Conservation (phyloP, 2,797 vertebrate genomes). For the Sarcoramphus papa region DNA sequence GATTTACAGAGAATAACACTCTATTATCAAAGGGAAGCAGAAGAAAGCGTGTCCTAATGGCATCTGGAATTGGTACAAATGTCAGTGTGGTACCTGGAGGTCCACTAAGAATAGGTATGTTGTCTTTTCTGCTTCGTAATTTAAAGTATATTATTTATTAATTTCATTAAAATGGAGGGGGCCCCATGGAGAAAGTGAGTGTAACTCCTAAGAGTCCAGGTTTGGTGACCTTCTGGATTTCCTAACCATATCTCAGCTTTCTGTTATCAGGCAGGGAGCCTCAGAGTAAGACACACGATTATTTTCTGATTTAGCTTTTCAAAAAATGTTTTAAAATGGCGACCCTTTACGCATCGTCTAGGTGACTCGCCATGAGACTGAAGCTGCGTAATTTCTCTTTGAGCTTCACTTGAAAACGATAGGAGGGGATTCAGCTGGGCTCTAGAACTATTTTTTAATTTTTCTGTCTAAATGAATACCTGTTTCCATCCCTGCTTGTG, state of each 20-base stretch:
- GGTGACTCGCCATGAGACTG: background rate
- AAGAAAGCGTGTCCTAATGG: constrained; percentile 78
- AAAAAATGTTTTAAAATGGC: background rate
- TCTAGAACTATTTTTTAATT: background rate
- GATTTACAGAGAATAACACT: background rate
- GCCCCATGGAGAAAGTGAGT: background rate
- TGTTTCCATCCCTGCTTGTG: background rate
- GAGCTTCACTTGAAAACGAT: background rate
- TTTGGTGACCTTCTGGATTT: background rate
- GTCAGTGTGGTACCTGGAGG: constrained; percentile 73
- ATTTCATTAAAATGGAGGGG: background rate
- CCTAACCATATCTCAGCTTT: background rate
- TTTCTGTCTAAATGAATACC: background rate
- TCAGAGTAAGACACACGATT: background rate
- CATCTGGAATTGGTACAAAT: constrained; percentile 73
- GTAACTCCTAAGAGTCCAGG: background rate
- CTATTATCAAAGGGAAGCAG: constrained; percentile 56
- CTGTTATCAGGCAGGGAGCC: background rate
- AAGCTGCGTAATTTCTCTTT: background rate
- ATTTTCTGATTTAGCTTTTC: background rate
- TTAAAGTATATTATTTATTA: background rate
- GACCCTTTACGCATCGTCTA: background rate
- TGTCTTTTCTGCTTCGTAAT: background rate
- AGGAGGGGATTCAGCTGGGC: background rate
- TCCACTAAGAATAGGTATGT: constrained; percentile 79